Base-by-base conservation (phyloP, 2,113 vertebrate species). In the Rattus rattus region DNA sequence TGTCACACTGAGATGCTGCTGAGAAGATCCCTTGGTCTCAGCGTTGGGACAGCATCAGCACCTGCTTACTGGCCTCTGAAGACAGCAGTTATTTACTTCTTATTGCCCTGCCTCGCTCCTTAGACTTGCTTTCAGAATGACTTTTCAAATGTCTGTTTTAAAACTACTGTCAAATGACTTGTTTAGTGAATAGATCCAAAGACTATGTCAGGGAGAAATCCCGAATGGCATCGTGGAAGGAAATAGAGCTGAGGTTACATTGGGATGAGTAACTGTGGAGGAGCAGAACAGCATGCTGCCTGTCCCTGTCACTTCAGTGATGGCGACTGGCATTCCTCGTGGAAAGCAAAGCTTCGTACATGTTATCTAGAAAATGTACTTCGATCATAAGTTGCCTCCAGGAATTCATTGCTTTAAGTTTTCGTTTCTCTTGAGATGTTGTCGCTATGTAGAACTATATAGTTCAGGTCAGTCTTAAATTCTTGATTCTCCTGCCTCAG, bases 131-230 rank as follows among this genome's bases (percentile, higher is more conserved):
- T 92, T 93, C 43, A 59, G 85, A 54, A 92, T 43, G 36, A 88
- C 43, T 94, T 84, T 73, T 10, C 10, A 65, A 65, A 65, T 61
- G 90, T 80, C 80, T 94, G 33, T 80, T 95, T 96, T 95, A 20
- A 63, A 93, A 69, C 91, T 6, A 61, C 91, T 83, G 61, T 92
- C 61, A 86, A 93, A 97, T 86, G 47, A 87, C 61, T 93, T 49
- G 28, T 54, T 86, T 54, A 20, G 89, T 94, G 67, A 94, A 91
- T 49, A 94, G 81, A 96, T 87, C 39, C 54, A 87, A 94, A 96
- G 84, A 94, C 89, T 61, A 33, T 81, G n/a, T 90, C 86, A 6
- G 67, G 59, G 89, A 80, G 90, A 92, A 84, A 93, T 79, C 33
- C 26, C 20, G 79, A 52, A 56, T n/a, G 26, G 81, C 22, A 26